Evolutionary conservation across 2,797 vertebrate genomes (phyloP).

Genomic region (Leucoraja ocellata): DNA sequence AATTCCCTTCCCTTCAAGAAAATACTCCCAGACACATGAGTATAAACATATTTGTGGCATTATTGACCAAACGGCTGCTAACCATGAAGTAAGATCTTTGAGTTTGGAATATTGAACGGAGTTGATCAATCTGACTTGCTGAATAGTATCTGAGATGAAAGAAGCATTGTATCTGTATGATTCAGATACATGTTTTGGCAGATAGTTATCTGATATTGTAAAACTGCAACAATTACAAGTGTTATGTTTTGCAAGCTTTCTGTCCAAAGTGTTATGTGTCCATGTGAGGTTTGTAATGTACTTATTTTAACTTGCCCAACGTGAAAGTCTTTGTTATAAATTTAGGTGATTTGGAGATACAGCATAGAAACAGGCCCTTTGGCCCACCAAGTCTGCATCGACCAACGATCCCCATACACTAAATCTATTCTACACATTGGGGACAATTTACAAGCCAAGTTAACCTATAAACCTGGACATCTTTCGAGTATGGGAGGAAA

Average conservation of each 20-base stretch:
- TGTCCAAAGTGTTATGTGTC: not conserved
- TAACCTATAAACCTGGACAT: too few relatives aligned
- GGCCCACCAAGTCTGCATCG: too few relatives aligned
- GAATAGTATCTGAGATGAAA: not conserved
- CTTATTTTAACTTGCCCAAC: not conserved
- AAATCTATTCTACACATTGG: too few relatives aligned
- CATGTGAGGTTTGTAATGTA: not conserved
- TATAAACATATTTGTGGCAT: not conserved
- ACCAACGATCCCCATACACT: too few relatives aligned
- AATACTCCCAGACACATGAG: not conserved
- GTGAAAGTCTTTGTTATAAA: not conserved
- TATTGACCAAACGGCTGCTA: not conserved
- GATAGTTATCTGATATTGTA: not conserved
- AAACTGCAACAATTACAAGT: not conserved
- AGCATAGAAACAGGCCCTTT: too few relatives aligned
- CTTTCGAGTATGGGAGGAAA: too few relatives aligned
- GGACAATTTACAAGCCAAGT: too few relatives aligned
- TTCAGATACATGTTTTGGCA: not conserved
- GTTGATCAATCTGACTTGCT: not conserved
- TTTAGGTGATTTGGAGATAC: not conserved
- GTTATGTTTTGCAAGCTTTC: not conserved
- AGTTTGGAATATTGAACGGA: not conserved
- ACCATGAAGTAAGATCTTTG: not conserved
- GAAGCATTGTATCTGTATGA: not conserved
- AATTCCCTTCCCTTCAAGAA: not conserved